A percentile compares a stretch with the other conserved stretches of the same genome.
phyloP scores from a whole-genome alignment of 2,113 vertebrate genomes.

The Toxostoma redivivum region DNA sequence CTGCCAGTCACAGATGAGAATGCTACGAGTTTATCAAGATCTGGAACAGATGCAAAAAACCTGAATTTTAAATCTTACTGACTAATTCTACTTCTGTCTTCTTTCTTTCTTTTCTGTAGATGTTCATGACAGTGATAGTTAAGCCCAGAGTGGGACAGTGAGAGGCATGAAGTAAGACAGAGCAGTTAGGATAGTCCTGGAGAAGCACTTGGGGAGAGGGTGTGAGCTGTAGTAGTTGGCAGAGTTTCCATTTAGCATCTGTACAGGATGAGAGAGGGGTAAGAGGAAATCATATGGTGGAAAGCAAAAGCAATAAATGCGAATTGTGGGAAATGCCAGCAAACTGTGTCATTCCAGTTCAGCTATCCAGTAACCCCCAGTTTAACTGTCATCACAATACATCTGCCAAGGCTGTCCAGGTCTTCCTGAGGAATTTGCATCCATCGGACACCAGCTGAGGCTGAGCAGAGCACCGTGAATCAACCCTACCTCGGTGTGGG shows the following conservation, averaged over 20 bases:
- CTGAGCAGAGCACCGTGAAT: not conserved
- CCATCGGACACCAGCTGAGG: not conserved
- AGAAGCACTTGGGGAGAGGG: not conserved
- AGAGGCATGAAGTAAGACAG: not conserved
- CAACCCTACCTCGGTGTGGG: fast-evolving
- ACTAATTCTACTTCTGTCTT: not conserved
- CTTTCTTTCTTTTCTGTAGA: not conserved
- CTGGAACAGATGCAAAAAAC: not conserved
- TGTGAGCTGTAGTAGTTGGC: not conserved
- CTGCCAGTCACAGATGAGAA: not conserved
- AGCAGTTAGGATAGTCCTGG: not conserved
- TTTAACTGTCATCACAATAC: not conserved
- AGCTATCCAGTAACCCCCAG: not conserved
- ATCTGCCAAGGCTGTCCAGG: not conserved
- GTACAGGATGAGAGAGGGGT: not conserved
- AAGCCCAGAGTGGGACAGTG: not conserved
- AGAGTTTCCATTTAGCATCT: not conserved
- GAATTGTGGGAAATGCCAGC: not conserved
- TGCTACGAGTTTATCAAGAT: not conserved
- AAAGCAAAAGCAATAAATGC: not conserved
- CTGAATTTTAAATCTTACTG: not conserved
- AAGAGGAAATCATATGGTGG: not conserved
- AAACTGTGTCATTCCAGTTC: not conserved
- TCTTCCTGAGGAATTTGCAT: not conserved
- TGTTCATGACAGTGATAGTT: not conserved